Evolutionary conservation across 2,888 invertebrate genomes (phyloP), one percentile per base, ranked within the genome.

Genomic region (Cordilura impudica): DNA sequence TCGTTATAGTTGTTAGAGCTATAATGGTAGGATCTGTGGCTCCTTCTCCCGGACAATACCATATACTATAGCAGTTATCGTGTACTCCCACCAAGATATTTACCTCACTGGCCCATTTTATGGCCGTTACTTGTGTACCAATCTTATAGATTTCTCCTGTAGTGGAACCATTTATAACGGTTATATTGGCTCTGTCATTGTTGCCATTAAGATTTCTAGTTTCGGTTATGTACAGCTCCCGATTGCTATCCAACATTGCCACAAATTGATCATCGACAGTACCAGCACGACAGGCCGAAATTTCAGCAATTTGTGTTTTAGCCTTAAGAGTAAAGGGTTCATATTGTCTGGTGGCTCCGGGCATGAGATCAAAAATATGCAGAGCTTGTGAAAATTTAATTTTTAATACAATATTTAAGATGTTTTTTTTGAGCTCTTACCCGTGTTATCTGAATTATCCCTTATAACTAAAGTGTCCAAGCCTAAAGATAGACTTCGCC

Each of bases 231-330:
- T 95, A 96, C 14, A 98, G 91, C 89, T 98, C 98, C 84, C 94
- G 93, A 87, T 97, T 97, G 84, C 93, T 93, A 90, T 99, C 99
- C 23, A 98, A 91, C 74, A 98, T 91, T 0, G 97, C 97, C 51
- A 98, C 90, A 84, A 95, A 95, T 81, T 98, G 93, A 84, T 96
- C 96, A 35, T 92, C 93, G 0, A 94, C 88, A 0, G 94, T 92
- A 0, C 97, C 97, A 69, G 95, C 94, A 87, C 97, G 95, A 87
- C 97, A 97, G 49, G 98, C 90, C 0, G 95, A 94, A 14, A 99
- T 91, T 85, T 95, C 94, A 2, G 93, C 92, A n/a, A 99, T 93
- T 23, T 94, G 94, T 87, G 94, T 93, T 85, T 90, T 89, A 12
- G 87, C 86, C 2, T 85, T 84, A 73, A 98, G 90, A 4, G 95